These are phyloP conservation scores for Delichon dasypus DNA, from an alignment of 2,797 vertebrate genomes.

Conservation along the genomic window DNA sequence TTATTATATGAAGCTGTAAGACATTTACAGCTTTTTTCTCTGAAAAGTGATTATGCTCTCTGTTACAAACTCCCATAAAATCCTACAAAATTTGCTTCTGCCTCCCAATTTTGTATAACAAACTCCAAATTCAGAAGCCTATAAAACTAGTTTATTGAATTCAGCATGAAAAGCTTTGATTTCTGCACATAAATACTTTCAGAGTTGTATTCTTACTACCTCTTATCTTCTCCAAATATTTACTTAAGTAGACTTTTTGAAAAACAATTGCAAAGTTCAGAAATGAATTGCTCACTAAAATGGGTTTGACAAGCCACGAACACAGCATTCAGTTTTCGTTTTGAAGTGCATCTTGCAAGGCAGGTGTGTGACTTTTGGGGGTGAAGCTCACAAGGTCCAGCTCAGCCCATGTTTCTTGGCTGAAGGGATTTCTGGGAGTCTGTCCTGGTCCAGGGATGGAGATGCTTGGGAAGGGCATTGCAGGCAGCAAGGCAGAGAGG, in stretches of 20 bases:
- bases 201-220: neutral
- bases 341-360: neutral
- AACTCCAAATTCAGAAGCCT: neutral
- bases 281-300: constrained; percentile 3
- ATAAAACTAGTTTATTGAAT: neutral
- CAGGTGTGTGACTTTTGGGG: neutral
- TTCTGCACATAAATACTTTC: neutral
- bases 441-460: too few species aligned
- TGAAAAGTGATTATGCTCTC: neutral
- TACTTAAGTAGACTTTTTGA: neutral
- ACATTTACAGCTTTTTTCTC: neutral
- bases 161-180: neutral
- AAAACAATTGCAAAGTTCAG: neutral
- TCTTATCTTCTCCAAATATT: neutral
- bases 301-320: neutral
- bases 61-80: neutral
- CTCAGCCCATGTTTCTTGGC: neutral
- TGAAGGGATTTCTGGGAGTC: neutral
- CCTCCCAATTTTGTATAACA: neutral
- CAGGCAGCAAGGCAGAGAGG: neutral
- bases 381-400: neutral
- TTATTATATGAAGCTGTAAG: neutral
- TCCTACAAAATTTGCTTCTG: neutral
- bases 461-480: neutral
- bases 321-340: neutral